Evolutionary conservation across 2,888 invertebrate species (phyloP), one percentile per base, ranked within the genome.

Genomic region (Pristionchus japonicus): DNA sequence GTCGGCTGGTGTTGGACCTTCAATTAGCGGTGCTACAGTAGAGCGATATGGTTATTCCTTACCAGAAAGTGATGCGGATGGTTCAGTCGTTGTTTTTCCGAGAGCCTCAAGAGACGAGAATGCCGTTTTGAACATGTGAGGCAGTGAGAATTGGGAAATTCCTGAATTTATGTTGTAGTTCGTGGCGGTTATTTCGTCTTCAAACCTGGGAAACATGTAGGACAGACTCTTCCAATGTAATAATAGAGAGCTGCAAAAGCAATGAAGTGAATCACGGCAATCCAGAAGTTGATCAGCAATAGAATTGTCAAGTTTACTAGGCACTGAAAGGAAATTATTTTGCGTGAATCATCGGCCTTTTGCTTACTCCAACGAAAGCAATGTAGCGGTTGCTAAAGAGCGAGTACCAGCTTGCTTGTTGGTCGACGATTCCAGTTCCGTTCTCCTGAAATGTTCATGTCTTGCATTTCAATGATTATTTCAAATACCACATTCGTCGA

Each of bases 401-500:
- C 0, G 98, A 97, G 95, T 98, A 98, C 98, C 98, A 98, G 94
- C 97, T 97, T 93, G 97, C 97, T 92, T 97, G 97, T 95, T 98
- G 98, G 15, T 97, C 97, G 43, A 94, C 94, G 49, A 95, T 95
- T 80, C 61, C 87, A 27, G 31, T 40, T 40, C 57, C 85, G 15
- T 85, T 61, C n/a, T 57, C 85, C 40, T 52, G 70, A 15, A 70
- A 37, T 34, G 20, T 6, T 43, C 7, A 15, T 15, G 17, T 31
- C 9, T 64, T 80, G 7, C 43, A 37, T 77, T 37, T 23, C 70
- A 34, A 3, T 6, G 31, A n/a, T 1, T 17, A n/a, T 34, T 20
- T 52, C 52, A 49, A 47, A n/a, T n/a, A 89, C 64, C 57, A 74
- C 52, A 40, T 80, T 80, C 57, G 85, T 17, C 20, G 85, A 85